phyloP scores from a whole-genome alignment of 2,888 invertebrate genomes.

The Lissonota sp. region DNA sequence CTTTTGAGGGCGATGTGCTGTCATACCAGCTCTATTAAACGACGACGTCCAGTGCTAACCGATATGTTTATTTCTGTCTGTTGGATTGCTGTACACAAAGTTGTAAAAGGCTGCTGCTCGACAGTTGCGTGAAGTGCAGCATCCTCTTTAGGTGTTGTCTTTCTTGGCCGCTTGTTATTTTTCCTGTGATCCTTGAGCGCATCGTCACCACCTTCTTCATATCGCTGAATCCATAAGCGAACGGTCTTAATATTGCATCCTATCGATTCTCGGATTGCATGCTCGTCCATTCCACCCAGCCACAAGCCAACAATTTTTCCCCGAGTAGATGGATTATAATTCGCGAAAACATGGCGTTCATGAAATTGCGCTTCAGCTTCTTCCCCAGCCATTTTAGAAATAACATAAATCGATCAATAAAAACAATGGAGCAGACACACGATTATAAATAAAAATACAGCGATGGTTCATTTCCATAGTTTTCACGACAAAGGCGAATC shows the following conservation, averaged over 20 bases:
- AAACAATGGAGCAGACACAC: too few relatives aligned
- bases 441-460: too few relatives aligned
- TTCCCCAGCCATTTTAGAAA: too few relatives aligned
- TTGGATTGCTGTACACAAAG: not conserved
- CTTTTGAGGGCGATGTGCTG: conserved; percentile 2
- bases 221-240: not conserved
- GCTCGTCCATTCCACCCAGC: not conserved
- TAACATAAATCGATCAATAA: too few relatives aligned
- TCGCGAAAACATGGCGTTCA: conserved; percentile 1
- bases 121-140: too few relatives aligned
- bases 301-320: conserved; percentile 10
- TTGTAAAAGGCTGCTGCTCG: not conserved
- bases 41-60: conserved; percentile 1
- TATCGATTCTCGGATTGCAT: not conserved
- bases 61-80: not conserved
- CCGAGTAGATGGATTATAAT: conserved; percentile 12
- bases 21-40: not conserved
- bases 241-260: conserved; percentile 24
- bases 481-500: too few relatives aligned
- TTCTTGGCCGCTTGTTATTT: conserved; percentile 7
- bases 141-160: not conserved
- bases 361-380: not conserved
- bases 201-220: not conserved
- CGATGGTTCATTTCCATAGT: too few relatives aligned
- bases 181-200: conserved; percentile 7